These are phyloP conservation scores for Drosophila grimshawi DNA, from an alignment of 1,140 invertebrate genomes.

Conservation along the genomic window DNA sequence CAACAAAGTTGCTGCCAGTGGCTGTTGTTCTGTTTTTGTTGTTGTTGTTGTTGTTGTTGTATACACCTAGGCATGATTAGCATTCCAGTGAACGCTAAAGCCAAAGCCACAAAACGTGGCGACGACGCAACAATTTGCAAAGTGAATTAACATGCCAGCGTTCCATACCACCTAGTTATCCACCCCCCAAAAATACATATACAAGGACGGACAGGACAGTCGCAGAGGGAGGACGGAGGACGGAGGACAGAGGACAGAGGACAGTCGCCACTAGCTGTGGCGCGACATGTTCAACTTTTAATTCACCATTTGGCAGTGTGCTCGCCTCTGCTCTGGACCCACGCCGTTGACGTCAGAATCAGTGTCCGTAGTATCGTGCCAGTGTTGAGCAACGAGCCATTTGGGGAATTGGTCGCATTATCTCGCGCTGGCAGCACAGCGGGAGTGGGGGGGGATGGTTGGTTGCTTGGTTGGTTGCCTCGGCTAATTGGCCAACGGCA, in stretches of 20 bases:
- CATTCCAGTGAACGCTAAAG: slow-evolving; percentile 39
- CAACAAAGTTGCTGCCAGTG: slow-evolving; percentile 67
- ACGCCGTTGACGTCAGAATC: slow-evolving; percentile 76
- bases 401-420: slow-evolving; percentile 56
- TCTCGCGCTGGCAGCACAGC: slow-evolving; percentile 50
- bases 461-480: slow-evolving; percentile 9
- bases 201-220: background rate
- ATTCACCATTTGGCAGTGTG: slow-evolving; percentile 36
- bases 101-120: slow-evolving; percentile 38
- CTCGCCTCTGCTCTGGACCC: too few species aligned
- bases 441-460: background rate
- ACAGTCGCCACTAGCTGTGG: slow-evolving; percentile 31
- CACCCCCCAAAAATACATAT: background rate
- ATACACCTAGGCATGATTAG: slow-evolving; percentile 68
- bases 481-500: slow-evolving; percentile 75
- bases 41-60: slow-evolving; percentile 33
- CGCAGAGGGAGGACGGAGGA: too few species aligned
- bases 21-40: slow-evolving; percentile 1
- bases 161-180: slow-evolving; percentile 39
- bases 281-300: slow-evolving; percentile 79
- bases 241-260: slow-evolving; percentile 9
- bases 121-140: slow-evolving; percentile 76
- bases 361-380: slow-evolving; percentile 30
- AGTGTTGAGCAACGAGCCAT: slow-evolving; percentile 23
- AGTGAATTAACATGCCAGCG: slow-evolving; percentile 78